Conservation (phyloP, 1,140 invertebrate genomes). For the Wasmannia auropunctata region DNA sequence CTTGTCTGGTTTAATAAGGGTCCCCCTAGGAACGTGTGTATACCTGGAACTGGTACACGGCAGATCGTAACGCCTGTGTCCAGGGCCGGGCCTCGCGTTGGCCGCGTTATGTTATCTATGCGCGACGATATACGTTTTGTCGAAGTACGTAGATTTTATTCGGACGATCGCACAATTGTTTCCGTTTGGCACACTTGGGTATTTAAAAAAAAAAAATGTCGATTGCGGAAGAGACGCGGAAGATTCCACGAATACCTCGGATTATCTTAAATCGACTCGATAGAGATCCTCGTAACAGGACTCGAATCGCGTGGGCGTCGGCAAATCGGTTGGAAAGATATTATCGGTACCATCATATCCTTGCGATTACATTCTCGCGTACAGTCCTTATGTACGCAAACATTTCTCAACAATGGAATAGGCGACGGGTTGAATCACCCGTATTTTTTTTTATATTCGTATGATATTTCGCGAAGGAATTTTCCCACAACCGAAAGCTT, state of each 20-base stretch:
- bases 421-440: neutral
- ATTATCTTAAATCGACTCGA: neutral
- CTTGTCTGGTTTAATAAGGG: slow-evolving; percentile 82
- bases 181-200: neutral
- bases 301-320: neutral
- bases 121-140: neutral
- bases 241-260: neutral
- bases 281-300: neutral
- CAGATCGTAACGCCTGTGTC: neutral
- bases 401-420: neutral
- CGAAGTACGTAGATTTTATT: neutral
- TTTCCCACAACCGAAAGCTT: slow-evolving; percentile 9
- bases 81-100: neutral
- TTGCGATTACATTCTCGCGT: neutral
- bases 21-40: slow-evolving; percentile 58
- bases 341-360: neutral
- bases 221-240: neutral
- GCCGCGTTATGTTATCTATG: neutral
- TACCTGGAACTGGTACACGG: neutral
- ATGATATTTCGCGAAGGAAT: neutral
- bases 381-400: neutral
- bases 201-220: neutral
- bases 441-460: neutral
- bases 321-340: neutral
- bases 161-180: too few relatives aligned